phyloP scores from a whole-genome alignment of 92 coral and sea anemone genomes.

The Palythoa heliodiscus region DNA sequence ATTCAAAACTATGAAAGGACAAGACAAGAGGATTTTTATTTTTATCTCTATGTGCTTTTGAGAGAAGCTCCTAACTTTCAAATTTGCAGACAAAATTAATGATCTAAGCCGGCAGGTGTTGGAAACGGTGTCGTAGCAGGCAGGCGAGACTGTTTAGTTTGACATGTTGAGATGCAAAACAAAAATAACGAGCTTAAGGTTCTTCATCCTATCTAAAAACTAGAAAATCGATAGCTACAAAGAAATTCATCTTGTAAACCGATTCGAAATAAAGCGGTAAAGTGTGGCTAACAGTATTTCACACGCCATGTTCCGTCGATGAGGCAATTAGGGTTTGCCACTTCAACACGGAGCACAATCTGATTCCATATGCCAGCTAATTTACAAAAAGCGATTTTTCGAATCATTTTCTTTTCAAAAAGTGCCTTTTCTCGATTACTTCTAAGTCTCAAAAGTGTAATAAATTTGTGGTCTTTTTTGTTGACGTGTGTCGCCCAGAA shows the following conservation, averaged over 20 bases:
- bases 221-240: background rate
- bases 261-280: constrained; percentile 5
- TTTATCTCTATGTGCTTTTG: background rate
- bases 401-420: background rate
- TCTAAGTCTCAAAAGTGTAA: background rate
- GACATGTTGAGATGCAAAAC: constrained; percentile 20
- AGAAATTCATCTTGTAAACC: background rate
- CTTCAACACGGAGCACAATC: constrained; percentile 9
- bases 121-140: background rate
- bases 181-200: constrained; percentile 15
- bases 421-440: background rate
- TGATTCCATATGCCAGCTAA: background rate
- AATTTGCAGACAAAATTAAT: constrained; percentile 39
- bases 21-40: background rate
- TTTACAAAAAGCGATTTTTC: constrained; percentile 13
- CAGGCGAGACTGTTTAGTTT: constrained; percentile 31
- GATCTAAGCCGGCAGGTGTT: constrained; percentile 37
- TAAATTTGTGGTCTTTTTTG: background rate
- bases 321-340: constrained; percentile 5
- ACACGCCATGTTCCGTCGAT: background rate
- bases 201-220: constrained; percentile 13
- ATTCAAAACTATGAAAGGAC: background rate
- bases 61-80: constrained; percentile 29
- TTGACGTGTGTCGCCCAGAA: background rate
- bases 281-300: background rate